phyloP scores from a whole-genome alignment of 1,140 invertebrate species.

The Bradynema listronoti region DNA sequence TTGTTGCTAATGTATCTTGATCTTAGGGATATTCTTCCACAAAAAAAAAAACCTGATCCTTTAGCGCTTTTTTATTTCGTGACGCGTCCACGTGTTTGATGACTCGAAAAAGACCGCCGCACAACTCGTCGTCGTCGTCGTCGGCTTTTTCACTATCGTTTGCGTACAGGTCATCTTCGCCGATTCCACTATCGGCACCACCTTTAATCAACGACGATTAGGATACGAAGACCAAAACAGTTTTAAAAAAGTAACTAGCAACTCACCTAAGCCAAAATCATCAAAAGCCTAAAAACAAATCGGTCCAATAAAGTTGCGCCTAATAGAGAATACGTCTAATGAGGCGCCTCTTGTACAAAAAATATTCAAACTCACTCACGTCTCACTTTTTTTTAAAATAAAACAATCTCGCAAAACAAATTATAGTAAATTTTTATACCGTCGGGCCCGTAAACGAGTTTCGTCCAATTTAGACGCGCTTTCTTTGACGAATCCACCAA shows the following conservation, averaged over 20 bases:
- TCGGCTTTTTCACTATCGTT: neutral
- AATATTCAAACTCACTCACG: too few relatives aligned
- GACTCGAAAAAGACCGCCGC: conserved; percentile 64
- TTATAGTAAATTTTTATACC: too few relatives aligned
- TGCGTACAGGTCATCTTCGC: too few relatives aligned
- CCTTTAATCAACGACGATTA: conserved; percentile 24
- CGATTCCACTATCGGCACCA: too few relatives aligned
- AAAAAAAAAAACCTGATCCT: conserved; percentile 59
- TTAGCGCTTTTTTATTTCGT: conserved; percentile 66
- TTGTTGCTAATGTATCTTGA: neutral
- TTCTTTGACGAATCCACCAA: conserved; percentile 24
- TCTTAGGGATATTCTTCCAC: neutral
- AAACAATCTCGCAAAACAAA: too few relatives aligned
- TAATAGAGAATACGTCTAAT: too few relatives aligned
- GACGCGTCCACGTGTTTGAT: conserved; percentile 48
- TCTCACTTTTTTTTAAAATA: too few relatives aligned
- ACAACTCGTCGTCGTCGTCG: conserved; percentile 60
- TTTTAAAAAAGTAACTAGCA: neutral
- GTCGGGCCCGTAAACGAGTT: conserved; percentile 40
- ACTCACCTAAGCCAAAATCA: too few relatives aligned
- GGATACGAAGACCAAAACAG: neutral
- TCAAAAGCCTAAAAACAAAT: too few relatives aligned
- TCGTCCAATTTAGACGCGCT: conserved; percentile 41
- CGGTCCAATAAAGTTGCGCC: too few relatives aligned
- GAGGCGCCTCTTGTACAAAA: too few relatives aligned